These are phyloP conservation scores for Himalopsyche kuldschensis DNA, from an alignment of 2,888 invertebrate species.

Conservation along the genomic window DNA sequence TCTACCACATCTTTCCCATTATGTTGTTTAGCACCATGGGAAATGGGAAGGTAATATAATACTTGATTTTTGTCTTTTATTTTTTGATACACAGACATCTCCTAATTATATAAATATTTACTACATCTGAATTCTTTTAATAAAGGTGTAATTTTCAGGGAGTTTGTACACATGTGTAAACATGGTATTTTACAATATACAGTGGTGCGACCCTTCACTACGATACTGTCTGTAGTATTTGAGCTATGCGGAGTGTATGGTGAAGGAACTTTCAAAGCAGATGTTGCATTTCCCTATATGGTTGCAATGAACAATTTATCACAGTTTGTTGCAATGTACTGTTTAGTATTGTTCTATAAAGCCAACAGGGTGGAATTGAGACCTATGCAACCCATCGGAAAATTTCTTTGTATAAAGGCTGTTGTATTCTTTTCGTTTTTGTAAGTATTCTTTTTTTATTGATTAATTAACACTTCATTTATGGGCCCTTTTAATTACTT, in stretches of 20 bases:
- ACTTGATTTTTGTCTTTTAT: too few species aligned
- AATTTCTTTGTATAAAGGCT: constrained; percentile 95
- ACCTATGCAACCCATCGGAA: constrained; percentile 92
- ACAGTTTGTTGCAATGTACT: constrained; percentile 96
- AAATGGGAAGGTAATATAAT: constrained; percentile 75
- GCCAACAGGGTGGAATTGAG: constrained; percentile 84
- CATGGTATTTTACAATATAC: constrained; percentile 97
- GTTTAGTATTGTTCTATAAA: constrained; percentile 89
- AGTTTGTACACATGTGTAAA: constrained; percentile 92
- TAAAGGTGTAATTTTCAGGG: constrained; percentile 51
- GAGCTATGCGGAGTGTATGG: constrained; percentile 84
- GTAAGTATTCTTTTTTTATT: constrained; percentile 65
- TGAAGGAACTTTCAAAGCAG: constrained; percentile 85
- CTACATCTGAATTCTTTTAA: too few species aligned
- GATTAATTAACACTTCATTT: background rate
- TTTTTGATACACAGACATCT: too few species aligned
- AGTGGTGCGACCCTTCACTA: constrained; percentile 85
- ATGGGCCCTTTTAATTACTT: background rate
- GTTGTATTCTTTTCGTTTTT: constrained; percentile 98
- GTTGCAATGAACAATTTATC: constrained; percentile 88
- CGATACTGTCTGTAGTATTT: constrained; percentile 87
- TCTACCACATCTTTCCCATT: constrained; percentile 88
- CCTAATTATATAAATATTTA: too few species aligned
- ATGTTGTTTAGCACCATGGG: constrained; percentile 90
- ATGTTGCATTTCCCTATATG: constrained; percentile 88